Percentiles rank a stretch among this genome's conserved stretches.
phyloP scores from a whole-genome alignment of 1,140 invertebrate species.

The fruit fly (Drosophila melanogaster) region DNA sequence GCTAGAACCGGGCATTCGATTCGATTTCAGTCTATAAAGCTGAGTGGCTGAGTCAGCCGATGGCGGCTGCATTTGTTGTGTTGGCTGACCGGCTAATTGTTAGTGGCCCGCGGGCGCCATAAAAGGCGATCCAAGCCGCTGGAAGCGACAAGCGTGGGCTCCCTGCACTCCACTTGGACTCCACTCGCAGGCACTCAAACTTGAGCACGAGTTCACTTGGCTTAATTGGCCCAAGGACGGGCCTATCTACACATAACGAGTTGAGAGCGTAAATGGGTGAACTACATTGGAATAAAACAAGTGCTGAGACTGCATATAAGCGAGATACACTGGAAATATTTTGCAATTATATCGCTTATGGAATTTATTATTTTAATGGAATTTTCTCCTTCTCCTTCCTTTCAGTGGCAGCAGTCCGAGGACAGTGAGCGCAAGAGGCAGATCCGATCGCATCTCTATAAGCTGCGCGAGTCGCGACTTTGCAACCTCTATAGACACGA shows the following conservation, averaged over 20 bases:
- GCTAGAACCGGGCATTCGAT: background rate
- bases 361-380: too few relatives aligned
- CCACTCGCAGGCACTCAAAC: constrained; percentile 7
- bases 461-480: constrained; percentile 90
- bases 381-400: background rate
- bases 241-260: background rate
- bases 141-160: constrained; percentile 24
- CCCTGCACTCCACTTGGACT: constrained; percentile 20
- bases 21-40: constrained; percentile 11
- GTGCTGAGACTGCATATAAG: background rate
- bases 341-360: too few relatives aligned
- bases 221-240: constrained; percentile 74
- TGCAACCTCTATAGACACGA: constrained; percentile 88
- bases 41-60: constrained; percentile 22
- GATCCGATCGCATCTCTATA: constrained; percentile 93
- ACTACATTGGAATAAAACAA: background rate
- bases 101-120: constrained; percentile 23
- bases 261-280: background rate
- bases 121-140: constrained; percentile 33
- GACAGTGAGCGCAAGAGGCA: constrained; percentile 93
- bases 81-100: constrained; percentile 53
- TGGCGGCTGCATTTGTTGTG: constrained; percentile 11
- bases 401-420: constrained; percentile 93
- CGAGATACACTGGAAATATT: background rate
- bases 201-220: constrained; percentile 32